Evolutionary conservation across 92 coral and sea anemone species (phyloP).

Genomic region (Blastomussa wellsi): DNA sequence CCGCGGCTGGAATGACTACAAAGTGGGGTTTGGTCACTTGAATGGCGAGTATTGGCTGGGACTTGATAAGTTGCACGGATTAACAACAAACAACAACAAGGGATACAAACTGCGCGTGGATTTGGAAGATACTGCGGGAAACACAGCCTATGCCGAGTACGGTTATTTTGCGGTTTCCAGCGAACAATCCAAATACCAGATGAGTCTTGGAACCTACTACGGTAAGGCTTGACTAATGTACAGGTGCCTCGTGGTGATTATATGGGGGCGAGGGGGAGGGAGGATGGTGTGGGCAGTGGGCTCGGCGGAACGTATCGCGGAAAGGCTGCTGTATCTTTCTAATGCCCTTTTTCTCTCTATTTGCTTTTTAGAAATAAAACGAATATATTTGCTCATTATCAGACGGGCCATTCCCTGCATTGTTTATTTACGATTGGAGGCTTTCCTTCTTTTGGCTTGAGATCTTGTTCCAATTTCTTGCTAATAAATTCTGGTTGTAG

Average conservation of each 20-base stretch:
- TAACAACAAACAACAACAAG: conserved; percentile 18
- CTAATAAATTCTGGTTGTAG: no score
- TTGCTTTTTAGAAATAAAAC: no score
- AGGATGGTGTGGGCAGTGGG: no score
- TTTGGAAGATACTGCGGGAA: conserved; percentile 36
- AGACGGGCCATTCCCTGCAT: no score
- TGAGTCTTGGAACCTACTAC: conserved; percentile 38
- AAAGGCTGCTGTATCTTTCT: neutral
- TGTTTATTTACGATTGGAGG: no score
- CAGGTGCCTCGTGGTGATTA: no score
- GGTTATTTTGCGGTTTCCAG: conserved; percentile 25
- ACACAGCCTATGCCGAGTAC: conserved; percentile 31
- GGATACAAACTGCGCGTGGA: conserved; percentile 40
- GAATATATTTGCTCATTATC: no score
- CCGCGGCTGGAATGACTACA: conserved; percentile 39
- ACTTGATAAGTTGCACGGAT: conserved; percentile 35
- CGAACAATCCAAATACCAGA: conserved; percentile 13
- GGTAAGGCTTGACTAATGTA: conserved; percentile 4
- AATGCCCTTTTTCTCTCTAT: no score
- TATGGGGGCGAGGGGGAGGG: no score
- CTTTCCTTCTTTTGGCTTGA: no score
- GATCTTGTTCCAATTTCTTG: no score
- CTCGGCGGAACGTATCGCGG: neutral
- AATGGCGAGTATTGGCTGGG: conserved; percentile 47
- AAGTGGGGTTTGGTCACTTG: conserved; percentile 37